Conservation (phyloP, 2,888 invertebrate species). For the Lithophane socia region DNA sequence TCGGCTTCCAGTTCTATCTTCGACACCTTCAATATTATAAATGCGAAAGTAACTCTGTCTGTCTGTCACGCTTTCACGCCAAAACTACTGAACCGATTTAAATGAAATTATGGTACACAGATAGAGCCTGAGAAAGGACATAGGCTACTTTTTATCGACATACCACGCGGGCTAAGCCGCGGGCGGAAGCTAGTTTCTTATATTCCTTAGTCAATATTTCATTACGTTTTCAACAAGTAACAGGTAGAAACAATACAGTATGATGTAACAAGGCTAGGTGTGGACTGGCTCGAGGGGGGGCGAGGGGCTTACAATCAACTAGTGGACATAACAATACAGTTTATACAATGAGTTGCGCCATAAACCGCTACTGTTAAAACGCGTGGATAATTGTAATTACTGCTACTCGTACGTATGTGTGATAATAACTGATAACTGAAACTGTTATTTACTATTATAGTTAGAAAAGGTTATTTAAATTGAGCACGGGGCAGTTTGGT, state of each 20-base stretch:
- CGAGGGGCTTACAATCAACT: slow-evolving; percentile 48
- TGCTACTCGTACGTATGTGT: slow-evolving; percentile 14
- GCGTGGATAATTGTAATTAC: slow-evolving; percentile 49
- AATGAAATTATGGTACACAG: too few species aligned
- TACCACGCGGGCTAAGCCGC: too few species aligned
- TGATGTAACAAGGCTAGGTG: slow-evolving; percentile 50
- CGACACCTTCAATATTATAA: background rate
- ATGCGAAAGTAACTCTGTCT: too few species aligned
- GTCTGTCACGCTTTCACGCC: too few species aligned
- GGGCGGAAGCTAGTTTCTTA: too few species aligned
- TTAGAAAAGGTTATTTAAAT: background rate
- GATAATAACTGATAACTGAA: slow-evolving; percentile 15
- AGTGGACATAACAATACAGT: slow-evolving; percentile 53
- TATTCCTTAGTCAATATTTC: background rate
- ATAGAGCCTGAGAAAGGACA: too few species aligned
- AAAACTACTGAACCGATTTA: too few species aligned
- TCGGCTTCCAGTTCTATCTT: background rate
- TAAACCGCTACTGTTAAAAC: slow-evolving; percentile 38
- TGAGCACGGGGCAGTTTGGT: background rate
- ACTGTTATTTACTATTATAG: slow-evolving; percentile 2
- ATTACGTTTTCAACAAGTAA: slow-evolving; percentile 20
- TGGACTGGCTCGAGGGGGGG: background rate
- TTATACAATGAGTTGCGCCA: slow-evolving; percentile 55
- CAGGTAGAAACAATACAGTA: slow-evolving; percentile 47
- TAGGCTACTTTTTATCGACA: too few species aligned